Evolutionary conservation across 2,113 vertebrate species (phyloP), one percentile per base, ranked within the genome.

Genomic region (Casuarius casuarius): DNA sequence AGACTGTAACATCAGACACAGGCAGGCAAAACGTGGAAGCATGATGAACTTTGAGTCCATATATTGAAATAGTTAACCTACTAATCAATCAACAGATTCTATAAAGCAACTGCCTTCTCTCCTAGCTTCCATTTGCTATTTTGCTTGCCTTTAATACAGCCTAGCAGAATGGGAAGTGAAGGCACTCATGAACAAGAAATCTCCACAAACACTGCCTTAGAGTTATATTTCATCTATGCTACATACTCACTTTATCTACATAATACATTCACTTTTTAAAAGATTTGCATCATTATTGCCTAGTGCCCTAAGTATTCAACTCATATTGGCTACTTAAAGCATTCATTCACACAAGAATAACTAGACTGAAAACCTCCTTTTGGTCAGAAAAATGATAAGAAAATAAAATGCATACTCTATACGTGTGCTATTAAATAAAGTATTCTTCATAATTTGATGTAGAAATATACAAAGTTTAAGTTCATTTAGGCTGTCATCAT

Each of bases 391-490:
- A 48, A 9, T 12, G 6, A 38, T 4, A 23, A 31, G 6, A 62
- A 92, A 79, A 22, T n/a, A 25, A 44, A 33, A 48, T 8, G 38
- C 7, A 3, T 28, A 58, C 1, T 46, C 18, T 26, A 31, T 0
- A 0, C 25, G 10, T 52, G 7, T 65, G 10, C 59, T 49, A 35
- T 0, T 0, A 33, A 91, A 78, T 6, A 86, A 62, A 2, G 2
- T n/a, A 49, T 33, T 83, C 40, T 13, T 68, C 10, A 9, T 21
- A 28, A 29, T 38, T 67, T 74, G 54, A 46, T 12, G 42, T 42
- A 51, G 2, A 75, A 74, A n/a, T 1, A 72, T 2, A 35, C 42
- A 0, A 11, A 52, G 22, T 51, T 40, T 61, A 70, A 58, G 12
- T 35, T 73, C 1, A 38, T 62, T 92, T 84, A 56, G 78, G 5